Evolutionary conservation across 2,888 invertebrate species (phyloP).

Genomic region (Nomada lathburiana): DNA sequence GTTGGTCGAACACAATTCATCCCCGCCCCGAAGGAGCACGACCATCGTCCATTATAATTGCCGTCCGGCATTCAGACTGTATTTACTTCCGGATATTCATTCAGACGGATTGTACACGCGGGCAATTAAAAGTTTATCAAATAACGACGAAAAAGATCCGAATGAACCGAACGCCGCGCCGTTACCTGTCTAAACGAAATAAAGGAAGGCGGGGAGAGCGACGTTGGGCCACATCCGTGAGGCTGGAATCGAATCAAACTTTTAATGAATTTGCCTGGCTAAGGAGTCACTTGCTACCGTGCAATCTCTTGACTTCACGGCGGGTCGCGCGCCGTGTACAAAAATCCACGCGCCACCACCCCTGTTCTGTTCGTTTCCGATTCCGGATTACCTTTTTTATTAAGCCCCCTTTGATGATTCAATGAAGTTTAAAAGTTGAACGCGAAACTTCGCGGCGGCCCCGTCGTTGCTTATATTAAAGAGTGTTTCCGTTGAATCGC

Average conservation of each 20-base stretch:
- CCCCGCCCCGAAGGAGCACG: not conserved
- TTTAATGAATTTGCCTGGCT: constrained; percentile 71
- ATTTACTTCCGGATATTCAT: constrained; percentile 29
- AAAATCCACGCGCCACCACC: constrained; percentile 31
- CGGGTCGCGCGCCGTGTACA: constrained; percentile 38
- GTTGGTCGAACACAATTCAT: not conserved
- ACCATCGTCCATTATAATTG: constrained; percentile 32
- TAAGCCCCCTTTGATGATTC: constrained; percentile 27
- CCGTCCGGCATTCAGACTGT: not conserved
- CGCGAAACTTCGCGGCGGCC: constrained; percentile 32
- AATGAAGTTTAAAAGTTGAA: constrained; percentile 35
- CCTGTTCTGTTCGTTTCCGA: not conserved
- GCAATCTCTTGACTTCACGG: constrained; percentile 44
- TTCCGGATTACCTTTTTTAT: constrained; percentile 40
- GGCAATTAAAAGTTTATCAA: constrained; percentile 70
- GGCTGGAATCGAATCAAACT: constrained; percentile 59
- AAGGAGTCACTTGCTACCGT: constrained; percentile 35
- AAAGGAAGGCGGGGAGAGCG: constrained; percentile 28
- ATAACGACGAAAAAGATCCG: constrained; percentile 50
- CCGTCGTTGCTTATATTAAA: constrained; percentile 1
- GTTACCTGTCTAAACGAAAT: constrained; percentile 55
- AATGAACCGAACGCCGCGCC: constrained; percentile 55
- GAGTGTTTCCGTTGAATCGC: constrained; percentile 22
- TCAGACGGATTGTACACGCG: constrained; percentile 38
- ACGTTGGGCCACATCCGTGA: constrained; percentile 38